Evolutionary conservation across 64 coral and sea anemone species (phyloP), one percentile per base, ranked within the genome.

Genomic region (Montipora sp.): DNA sequence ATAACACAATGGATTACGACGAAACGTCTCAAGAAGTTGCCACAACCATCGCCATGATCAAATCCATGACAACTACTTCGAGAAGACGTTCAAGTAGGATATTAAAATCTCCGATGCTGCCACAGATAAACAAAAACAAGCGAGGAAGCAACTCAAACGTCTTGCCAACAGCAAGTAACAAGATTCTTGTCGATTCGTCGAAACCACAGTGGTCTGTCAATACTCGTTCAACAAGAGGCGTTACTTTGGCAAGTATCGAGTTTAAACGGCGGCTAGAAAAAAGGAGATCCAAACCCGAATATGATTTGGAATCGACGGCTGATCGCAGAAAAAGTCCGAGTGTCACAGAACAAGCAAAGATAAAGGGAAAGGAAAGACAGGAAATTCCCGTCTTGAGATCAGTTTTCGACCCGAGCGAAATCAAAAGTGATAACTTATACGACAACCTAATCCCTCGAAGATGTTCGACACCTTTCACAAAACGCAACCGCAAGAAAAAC

Each of bases 181-280:
- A 27, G 14, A 19, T 19, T 5, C 0, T 3, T 68, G 80, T 83
- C n/a, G 15, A 67, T 45, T 18, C 61, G 27, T 49, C 82, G 27
- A 85, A 50, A 68, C n/a, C 47, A 9, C 45, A 47, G 14, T 70
- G 60, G 20, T 11, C 53, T 57, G 53, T 60, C 21, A 22, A 23
- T 50, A 19, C 82, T 5, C 68, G 61, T 16, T 48, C 82, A 3
- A 50, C 61, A 8, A 85, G 61, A 48, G 82, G 82, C 5, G 82
- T 85, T 49, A 20, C 82, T 51, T 85, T 85, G 50, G 82, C 82
- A n/a, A 85, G 82, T 23, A 85, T 71, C 11, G 82, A 85, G 82
- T 85, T 85, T 16, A 85, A 85, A 72, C 45, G 46, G 47, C 46
- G 59, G 4, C 82, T 85, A 18, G 82, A 85, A 71, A 69, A 68